Evolutionary conservation across 2,888 invertebrate genomes (phyloP), one percentile per base, ranked within the genome.

Genomic region (Dione juno): DNA sequence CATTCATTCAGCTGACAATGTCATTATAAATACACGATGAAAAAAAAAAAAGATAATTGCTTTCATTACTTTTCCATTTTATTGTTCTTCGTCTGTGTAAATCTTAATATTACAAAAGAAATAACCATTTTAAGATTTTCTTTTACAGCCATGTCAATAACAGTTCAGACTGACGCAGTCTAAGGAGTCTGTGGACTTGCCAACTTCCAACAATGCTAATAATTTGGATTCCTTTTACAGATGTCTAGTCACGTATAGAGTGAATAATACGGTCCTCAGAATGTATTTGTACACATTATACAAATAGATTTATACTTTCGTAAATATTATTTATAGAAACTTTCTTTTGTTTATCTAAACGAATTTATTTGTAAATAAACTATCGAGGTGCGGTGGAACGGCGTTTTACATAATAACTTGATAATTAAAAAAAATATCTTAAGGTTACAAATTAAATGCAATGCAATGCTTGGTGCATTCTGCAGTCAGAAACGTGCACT

Each of bases 131-230:
- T 57, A 57, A 16, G 16, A 57, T 57, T 57, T 40, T 37, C 57
- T 57, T 57, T 16, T 40, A 40, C 57, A 35, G 28, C 14, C 57
- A 40, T 40, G 16, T 57, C 40, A 16, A 57, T 40, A 57, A 40
- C 16, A 40, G 37, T 57, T 54, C 54, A 37, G 59, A 41, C 48
- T 50, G n/a, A 67, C 21, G 14, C 21, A 58, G 40, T 50, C 67
- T 50, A 59, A 67, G 48, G 57, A 67, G 67, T 40, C 40, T 28
- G 50, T 48, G 37, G 50, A 57, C 48, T 63, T 67, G 71, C 67
- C 57, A 67, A 71, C 41, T 71, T 67, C 19, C 67, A 21, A 67
- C 71, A 43, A 67, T 67, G 64, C 57, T 37, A 67, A 45, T 45
- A 61, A 41, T 16, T 45, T 45, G 28, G 28, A 61, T 45, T 45